These are phyloP conservation scores for Sander lucioperca DNA, from an alignment of 2,113 vertebrate species.

Conservation along the genomic window DNA sequence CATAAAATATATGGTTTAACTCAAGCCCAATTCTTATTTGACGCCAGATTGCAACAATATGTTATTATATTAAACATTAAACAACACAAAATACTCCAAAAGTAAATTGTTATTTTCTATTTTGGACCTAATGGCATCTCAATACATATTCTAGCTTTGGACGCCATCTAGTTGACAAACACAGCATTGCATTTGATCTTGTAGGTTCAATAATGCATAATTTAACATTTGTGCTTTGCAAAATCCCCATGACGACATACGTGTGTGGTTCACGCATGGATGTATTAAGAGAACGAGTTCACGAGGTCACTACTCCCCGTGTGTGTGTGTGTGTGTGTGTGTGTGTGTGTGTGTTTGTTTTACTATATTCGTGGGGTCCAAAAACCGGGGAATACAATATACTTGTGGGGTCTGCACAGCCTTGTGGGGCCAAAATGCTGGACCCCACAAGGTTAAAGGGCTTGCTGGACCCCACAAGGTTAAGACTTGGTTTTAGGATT, in stretches of 20 bases:
- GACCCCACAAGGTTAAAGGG: too few species aligned
- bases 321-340: neutral
- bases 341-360: too few species aligned
- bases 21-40: neutral
- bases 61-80: too few species aligned
- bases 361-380: too few species aligned
- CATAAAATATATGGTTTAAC: neutral
- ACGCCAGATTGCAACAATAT: neutral
- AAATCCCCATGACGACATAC: neutral
- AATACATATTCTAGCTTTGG: neutral
- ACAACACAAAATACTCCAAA: neutral
- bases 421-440: too few species aligned
- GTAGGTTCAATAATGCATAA: neutral
- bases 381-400: too few species aligned
- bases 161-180: conserved; percentile 55
- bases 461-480: too few species aligned
- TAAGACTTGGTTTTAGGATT: too few species aligned
- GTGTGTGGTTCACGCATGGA: neutral
- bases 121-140: neutral
- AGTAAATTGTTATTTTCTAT: neutral
- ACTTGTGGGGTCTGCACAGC: too few species aligned
- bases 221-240: neutral
- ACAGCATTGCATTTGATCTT: accelerated
- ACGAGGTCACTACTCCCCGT: neutral
- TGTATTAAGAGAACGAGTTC: neutral